These are phyloP conservation scores for Cyclina sinensis DNA, from an alignment of 1,140 invertebrate genomes.

Conservation along the genomic window DNA sequence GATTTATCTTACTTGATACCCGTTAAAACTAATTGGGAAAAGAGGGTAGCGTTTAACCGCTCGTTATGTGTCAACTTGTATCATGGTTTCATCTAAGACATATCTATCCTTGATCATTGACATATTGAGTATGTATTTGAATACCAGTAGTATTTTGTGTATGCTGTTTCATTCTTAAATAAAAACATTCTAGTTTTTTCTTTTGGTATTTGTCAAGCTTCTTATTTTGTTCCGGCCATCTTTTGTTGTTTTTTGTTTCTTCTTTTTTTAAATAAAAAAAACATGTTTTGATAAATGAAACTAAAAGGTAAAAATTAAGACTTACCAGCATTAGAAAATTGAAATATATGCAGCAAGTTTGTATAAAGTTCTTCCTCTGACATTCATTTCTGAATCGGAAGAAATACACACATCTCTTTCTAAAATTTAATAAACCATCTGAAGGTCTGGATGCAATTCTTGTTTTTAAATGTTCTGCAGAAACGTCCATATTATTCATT, in stretches of 20 bases:
- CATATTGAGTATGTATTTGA: too few relatives aligned
- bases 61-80: neutral
- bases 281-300: neutral
- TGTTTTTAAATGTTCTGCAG: too few relatives aligned
- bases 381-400: neutral
- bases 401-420: neutral
- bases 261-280: neutral
- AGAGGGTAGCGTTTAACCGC: neutral
- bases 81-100: neutral
- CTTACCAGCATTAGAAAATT: conserved; percentile 23
- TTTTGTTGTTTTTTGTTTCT: too few relatives aligned
- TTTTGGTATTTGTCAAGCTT: neutral
- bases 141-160: too few relatives aligned
- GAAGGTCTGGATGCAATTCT: too few relatives aligned
- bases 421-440: neutral
- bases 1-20: neutral
- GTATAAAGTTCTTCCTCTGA: conserved; percentile 14
- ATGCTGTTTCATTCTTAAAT: too few relatives aligned
- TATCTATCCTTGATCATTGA: neutral
- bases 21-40: neutral
- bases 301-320: neutral
- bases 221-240: too few relatives aligned
- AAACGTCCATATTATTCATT: too few relatives aligned
- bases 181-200: too few relatives aligned
- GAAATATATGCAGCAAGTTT: conserved; percentile 22